Conservation (phyloP, 2,888 invertebrate species). For the Saturnia japonica region DNA sequence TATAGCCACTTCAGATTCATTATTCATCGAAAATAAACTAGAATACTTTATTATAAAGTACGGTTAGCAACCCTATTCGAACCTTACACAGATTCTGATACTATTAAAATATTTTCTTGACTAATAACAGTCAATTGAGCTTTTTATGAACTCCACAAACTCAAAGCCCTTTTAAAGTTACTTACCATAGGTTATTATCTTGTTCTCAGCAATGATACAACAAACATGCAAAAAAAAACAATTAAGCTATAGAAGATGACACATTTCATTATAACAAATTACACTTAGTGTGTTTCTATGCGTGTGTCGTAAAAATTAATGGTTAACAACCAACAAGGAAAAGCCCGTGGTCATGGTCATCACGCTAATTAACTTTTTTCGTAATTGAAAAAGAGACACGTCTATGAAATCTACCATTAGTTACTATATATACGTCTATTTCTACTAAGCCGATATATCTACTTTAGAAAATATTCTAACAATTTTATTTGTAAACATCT, state of each 20-base stretch:
- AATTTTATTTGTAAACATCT: constrained; percentile 18
- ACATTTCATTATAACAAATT: background rate
- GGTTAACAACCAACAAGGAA: background rate
- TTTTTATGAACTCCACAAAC: background rate
- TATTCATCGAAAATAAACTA: too few species aligned
- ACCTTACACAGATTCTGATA: background rate
- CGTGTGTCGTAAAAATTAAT: constrained; percentile 3
- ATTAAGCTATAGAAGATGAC: background rate
- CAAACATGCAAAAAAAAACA: background rate
- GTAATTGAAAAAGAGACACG: background rate
- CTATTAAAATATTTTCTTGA: background rate
- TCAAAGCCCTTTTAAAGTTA: background rate
- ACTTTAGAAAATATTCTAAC: constrained; percentile 13
- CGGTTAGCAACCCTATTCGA: too few species aligned
- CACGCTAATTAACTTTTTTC: constrained; percentile 8
- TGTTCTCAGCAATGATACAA: background rate
- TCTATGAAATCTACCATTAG: background rate
- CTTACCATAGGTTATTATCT: background rate
- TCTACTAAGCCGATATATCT: background rate
- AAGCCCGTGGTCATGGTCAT: constrained; percentile 2
- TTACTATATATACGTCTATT: background rate
- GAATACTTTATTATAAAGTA: too few species aligned
- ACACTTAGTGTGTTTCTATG: background rate
- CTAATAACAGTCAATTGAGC: background rate
- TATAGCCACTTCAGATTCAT: too few species aligned